These are phyloP conservation scores for Odontamblyopus lacepedii DNA, from an alignment of 2,797 vertebrate species.

Conservation along the genomic window DNA sequence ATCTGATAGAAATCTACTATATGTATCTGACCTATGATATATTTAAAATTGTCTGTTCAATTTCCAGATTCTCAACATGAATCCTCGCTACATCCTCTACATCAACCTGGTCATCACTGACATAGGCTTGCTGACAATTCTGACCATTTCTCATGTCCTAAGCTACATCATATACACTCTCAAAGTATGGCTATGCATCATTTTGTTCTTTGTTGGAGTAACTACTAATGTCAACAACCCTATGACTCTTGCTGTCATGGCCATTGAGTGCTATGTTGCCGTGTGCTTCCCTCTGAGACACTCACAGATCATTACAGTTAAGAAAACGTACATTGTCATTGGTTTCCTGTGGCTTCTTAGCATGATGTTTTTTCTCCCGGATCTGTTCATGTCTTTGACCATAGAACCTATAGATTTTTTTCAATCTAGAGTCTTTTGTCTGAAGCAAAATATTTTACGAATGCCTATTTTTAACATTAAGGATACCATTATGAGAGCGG, in stretches of 20 bases:
- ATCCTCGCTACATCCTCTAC: conserved; percentile 48
- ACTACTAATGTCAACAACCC: conserved; percentile 37
- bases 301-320: conserved; percentile 30
- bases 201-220: conserved; percentile 23
- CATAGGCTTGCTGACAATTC: conserved; percentile 51
- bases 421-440: conserved; percentile 34
- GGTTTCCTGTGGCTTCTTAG: conserved; percentile 56
- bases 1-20: no score
- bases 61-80: conserved; percentile 3
- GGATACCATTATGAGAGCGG: conserved; percentile 17
- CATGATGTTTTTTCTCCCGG: conserved; percentile 44
- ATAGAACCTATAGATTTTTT: conserved; percentile 46
- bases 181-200: conserved; percentile 35
- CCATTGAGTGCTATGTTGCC: conserved; percentile 61
- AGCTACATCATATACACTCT: conserved; percentile 19
- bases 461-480: conserved; percentile 33
- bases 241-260: conserved; percentile 66
- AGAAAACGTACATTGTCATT: conserved; percentile 55
- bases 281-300: conserved; percentile 63
- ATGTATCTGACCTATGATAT: no score
- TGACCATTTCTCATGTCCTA: conserved; percentile 42
- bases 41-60: no score
- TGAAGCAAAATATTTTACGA: conserved; percentile 38
- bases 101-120: conserved; percentile 69
- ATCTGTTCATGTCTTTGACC: conserved; percentile 51